These are phyloP conservation scores for Patella caerulea DNA, from an alignment of 2,888 invertebrate species.

Conservation along the genomic window DNA sequence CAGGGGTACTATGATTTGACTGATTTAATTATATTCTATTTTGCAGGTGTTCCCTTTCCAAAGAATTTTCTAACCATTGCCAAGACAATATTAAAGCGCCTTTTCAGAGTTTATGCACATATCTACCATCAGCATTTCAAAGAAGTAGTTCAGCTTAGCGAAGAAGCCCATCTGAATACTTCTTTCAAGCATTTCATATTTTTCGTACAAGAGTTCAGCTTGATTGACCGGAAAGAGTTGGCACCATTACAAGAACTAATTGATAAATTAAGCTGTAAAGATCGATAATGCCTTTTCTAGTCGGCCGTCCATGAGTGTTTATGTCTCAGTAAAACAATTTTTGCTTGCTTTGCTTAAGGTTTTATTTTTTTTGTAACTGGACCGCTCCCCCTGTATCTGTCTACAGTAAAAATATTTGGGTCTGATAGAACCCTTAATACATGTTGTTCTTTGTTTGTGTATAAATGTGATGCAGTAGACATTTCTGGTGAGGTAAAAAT, in stretches of 20 bases:
- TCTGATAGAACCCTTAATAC: conserved; percentile 7
- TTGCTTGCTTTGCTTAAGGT: background rate
- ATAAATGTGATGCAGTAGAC: background rate
- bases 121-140: conserved; percentile 99
- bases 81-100: conserved; percentile 96
- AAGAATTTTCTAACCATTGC: conserved; percentile 97
- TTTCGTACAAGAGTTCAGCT: conserved; percentile 95
- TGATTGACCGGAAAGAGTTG: conserved; percentile 96
- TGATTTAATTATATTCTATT: conserved; percentile 13
- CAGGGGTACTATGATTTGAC: no score
- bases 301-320: background rate
- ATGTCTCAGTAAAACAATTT: background rate
- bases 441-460: background rate
- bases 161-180: conserved; percentile 99
- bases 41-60: conserved; percentile 93
- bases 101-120: conserved; percentile 99
- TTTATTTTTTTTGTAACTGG: background rate
- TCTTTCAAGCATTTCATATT: conserved; percentile 99
- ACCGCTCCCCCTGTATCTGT: background rate
- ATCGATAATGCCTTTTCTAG: conserved; percentile 38
- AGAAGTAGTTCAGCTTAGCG: conserved; percentile 92
- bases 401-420: conserved; percentile 23
- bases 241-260: conserved; percentile 98
- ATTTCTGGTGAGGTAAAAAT: no score
- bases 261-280: conserved; percentile 75